Conservation (phyloP, 2,888 invertebrate genomes). For the Thysanoteuthis rhombus region DNA sequence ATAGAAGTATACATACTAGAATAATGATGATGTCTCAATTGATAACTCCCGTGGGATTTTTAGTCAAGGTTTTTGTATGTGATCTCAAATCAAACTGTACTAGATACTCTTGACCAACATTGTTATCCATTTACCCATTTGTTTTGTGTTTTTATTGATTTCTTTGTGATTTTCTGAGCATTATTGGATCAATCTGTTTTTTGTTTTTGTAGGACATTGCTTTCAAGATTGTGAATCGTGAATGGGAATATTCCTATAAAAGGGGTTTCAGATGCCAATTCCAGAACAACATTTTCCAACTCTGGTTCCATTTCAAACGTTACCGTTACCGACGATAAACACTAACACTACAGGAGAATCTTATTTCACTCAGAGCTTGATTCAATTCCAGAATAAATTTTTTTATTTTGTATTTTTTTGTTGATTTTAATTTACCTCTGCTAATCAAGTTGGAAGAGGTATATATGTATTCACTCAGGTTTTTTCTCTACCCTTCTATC, state of each 20-base stretch:
- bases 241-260: conserved; percentile 99
- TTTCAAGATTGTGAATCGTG: conserved; percentile 97
- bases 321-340: conserved; percentile 84
- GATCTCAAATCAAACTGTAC: no score
- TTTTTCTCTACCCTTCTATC: no score
- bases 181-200: not conserved
- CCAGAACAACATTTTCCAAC: conserved; percentile 98
- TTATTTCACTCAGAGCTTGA: no score
- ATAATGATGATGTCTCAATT: no score
- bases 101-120: no score
- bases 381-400: not conserved
- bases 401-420: not conserved
- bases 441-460: no score
- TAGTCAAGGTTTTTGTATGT: no score
- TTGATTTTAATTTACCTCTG: not conserved
- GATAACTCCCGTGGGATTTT: no score
- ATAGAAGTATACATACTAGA: no score
- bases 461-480: no score
- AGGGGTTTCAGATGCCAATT: conserved; percentile 98
- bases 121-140: no score
- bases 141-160: not conserved
- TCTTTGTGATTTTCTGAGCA: not conserved
- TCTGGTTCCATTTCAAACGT: conserved; percentile 99
- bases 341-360: not conserved
- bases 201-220: conserved; percentile 80